Evolutionary conservation across 2,797 vertebrate species (phyloP).

Genomic region (Rhinella marina): DNA sequence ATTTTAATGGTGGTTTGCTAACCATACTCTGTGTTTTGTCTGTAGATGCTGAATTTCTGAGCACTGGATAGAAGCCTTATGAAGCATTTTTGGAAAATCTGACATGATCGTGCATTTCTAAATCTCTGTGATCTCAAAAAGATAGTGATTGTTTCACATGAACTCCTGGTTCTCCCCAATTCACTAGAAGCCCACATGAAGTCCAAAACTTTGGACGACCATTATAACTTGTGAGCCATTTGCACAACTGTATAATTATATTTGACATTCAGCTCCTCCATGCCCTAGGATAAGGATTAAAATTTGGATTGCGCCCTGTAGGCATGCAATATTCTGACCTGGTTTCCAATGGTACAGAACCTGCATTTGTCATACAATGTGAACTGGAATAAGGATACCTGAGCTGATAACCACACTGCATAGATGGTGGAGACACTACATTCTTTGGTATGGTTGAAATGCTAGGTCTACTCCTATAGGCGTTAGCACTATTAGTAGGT

Average conservation of each 20-base stretch:
- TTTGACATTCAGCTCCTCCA: constrained; percentile 77
- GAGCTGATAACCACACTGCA: constrained; percentile 75
- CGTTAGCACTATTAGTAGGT: constrained; percentile 54
- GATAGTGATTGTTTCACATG: background rate
- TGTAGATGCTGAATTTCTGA: background rate
- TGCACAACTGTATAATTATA: background rate
- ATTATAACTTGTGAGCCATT: background rate
- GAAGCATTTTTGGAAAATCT: background rate
- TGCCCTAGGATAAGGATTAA: constrained; percentile 79
- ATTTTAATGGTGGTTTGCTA: background rate
- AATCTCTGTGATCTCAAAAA: constrained; percentile 7
- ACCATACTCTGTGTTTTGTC: background rate
- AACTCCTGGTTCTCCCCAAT: background rate
- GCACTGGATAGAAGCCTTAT: background rate
- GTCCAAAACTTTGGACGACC: background rate
- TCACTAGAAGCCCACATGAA: background rate
- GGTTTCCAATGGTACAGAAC: constrained; percentile 70
- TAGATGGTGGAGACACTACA: constrained; percentile 67
- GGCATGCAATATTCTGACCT: constrained; percentile 76
- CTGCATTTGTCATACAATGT: constrained; percentile 75
- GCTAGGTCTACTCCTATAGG: constrained; percentile 59
- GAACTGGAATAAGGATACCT: constrained; percentile 78
- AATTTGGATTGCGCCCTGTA: constrained; percentile 72
- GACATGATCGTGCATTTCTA: background rate
- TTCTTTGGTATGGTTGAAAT: constrained; percentile 69